phyloP scores from a whole-genome alignment of 2,888 invertebrate genomes.

The Blastobasis lacticolella region DNA sequence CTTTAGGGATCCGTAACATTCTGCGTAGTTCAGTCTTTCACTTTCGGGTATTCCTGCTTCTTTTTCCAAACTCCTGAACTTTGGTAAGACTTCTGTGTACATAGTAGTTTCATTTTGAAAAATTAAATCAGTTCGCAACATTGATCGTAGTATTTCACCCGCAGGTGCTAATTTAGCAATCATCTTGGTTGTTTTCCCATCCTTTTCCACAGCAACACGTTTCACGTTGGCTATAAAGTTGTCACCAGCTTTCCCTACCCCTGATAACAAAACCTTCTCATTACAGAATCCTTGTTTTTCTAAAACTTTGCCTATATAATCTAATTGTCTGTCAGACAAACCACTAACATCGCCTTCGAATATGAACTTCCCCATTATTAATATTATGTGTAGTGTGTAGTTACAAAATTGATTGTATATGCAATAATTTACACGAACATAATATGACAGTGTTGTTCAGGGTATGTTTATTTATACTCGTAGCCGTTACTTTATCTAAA shows the following conservation, averaged over 20 bases:
- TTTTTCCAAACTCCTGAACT: constrained; percentile 23
- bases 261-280: constrained; percentile 21
- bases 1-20: constrained; percentile 25
- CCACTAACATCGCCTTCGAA: constrained; percentile 26
- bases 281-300: constrained; percentile 23
- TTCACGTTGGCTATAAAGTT: constrained; percentile 28
- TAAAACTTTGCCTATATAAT: constrained; percentile 28
- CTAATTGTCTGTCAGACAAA: constrained; percentile 24
- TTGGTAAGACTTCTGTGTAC: constrained; percentile 29
- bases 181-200: constrained; percentile 21
- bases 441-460: too few relatives aligned
- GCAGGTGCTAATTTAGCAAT: constrained; percentile 30
- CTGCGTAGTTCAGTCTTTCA: constrained; percentile 24
- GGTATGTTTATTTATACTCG: too few relatives aligned
- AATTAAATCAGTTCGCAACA: constrained; percentile 10
- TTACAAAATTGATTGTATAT: too few relatives aligned
- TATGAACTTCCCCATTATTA: constrained; percentile 16
- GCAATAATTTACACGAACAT: too few relatives aligned
- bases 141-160: constrained; percentile 13
- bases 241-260: constrained; percentile 31
- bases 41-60: constrained; percentile 19
- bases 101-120: constrained; percentile 30
- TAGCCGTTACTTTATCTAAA: too few relatives aligned
- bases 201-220: constrained; percentile 22
- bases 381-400: too few relatives aligned